Evolutionary conservation across 1,140 invertebrate species (phyloP).

Genomic region (Papilio machaon): DNA sequence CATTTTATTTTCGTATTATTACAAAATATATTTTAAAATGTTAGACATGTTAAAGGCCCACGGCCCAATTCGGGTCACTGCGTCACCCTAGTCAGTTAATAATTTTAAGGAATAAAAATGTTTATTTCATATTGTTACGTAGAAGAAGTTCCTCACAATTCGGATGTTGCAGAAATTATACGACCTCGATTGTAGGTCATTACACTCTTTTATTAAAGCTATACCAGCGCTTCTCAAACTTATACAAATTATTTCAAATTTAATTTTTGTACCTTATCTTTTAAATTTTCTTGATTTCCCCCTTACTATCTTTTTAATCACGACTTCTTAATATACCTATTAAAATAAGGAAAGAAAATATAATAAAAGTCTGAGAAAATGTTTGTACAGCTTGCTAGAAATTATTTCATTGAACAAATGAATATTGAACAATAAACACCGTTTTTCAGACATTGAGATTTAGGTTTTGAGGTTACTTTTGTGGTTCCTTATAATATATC

Average conservation of each 20-base stretch:
- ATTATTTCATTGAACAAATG: neutral
- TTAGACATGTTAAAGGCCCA: too few relatives aligned
- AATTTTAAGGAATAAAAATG: too few relatives aligned
- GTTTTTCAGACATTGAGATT: neutral
- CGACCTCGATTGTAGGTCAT: neutral
- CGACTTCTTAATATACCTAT: too few relatives aligned
- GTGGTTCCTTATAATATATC: too few relatives aligned
- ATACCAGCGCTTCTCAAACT: slow-evolving; percentile 7
- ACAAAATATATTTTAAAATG: too few relatives aligned
- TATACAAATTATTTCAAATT: neutral
- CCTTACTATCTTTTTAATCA: neutral
- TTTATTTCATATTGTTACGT: neutral
- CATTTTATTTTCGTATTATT: too few relatives aligned
- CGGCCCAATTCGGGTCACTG: too few relatives aligned
- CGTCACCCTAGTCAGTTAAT: too few relatives aligned
- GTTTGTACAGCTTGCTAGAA: neutral
- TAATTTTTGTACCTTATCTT: neutral
- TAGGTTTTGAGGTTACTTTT: neutral
- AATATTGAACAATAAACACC: neutral
- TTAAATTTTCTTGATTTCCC: too few relatives aligned
- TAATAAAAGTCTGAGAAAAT: neutral
- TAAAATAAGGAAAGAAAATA: too few relatives aligned
- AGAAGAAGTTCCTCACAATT: neutral
- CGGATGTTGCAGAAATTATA: neutral
- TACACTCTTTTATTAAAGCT: neutral